These are phyloP conservation scores for Drosophila tanythrix DNA, from an alignment of 2,888 invertebrate species.

Conservation along the genomic window DNA sequence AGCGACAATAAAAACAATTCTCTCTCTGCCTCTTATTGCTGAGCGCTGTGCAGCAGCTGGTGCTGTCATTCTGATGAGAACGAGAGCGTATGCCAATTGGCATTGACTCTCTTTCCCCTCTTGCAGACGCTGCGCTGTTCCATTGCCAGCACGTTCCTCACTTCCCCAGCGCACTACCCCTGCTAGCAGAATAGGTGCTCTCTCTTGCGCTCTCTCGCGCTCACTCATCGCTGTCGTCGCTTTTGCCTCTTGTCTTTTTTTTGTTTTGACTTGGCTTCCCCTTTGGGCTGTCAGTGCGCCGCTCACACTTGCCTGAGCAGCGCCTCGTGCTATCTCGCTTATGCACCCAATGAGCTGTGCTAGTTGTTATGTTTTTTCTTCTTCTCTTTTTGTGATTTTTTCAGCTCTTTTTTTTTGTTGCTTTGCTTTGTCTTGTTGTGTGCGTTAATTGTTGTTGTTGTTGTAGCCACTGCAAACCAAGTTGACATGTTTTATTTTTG, in stretches of 20 bases:
- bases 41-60: conserved; percentile 14
- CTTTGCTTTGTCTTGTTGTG: conserved; percentile 47
- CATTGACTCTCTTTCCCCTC: conserved; percentile 46
- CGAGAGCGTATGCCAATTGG: conserved; percentile 37
- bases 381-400: conserved; percentile 27
- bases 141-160: conserved; percentile 56
- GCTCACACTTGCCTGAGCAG: conserved; percentile 41
- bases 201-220: conserved; percentile 16
- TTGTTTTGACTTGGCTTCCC: conserved; percentile 33
- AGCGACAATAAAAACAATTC: conserved; percentile 48
- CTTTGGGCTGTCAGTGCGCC: conserved; percentile 24
- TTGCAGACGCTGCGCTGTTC: conserved; percentile 71
- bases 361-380: conserved; percentile 43
- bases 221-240: conserved; percentile 7
- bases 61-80: conserved; percentile 8
- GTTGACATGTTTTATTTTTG: conserved; percentile 53
- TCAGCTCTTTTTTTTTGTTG: conserved; percentile 17
- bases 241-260: conserved; percentile 14
- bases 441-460: conserved; percentile 54
- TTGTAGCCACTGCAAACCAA: conserved; percentile 43
- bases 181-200: conserved; percentile 35
- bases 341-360: conserved; percentile 62
- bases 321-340: conserved; percentile 60
- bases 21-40: conserved; percentile 1
- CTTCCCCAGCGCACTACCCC: conserved; percentile 69